phyloP scores from a whole-genome alignment of 2,797 vertebrate genomes.

The Brachyalestes nurse region DNA sequence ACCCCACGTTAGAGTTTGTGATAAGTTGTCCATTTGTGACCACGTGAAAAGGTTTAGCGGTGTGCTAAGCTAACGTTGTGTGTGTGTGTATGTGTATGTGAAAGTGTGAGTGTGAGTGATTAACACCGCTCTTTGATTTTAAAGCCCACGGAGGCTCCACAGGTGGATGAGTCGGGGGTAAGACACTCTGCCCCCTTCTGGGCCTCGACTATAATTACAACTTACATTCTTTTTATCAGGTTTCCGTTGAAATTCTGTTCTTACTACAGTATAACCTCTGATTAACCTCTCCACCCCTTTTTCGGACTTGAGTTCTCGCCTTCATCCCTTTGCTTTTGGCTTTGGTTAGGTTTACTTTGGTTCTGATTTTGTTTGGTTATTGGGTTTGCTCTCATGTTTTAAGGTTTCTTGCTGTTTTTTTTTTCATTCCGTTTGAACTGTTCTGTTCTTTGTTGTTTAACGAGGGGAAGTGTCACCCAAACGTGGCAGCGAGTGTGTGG shows the following conservation, averaged over 20 bases:
- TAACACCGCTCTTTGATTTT: constrained; percentile 95
- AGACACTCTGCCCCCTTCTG: constrained; percentile 81
- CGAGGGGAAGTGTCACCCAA: constrained; percentile 76
- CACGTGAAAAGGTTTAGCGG: constrained; percentile 56
- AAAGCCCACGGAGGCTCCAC: constrained; percentile 99
- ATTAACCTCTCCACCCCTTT: constrained; percentile 25
- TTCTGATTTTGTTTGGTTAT: constrained; percentile 38
- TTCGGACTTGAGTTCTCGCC: constrained; percentile 30
- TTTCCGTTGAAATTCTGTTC: constrained; percentile 52
- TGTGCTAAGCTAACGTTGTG: constrained; percentile 19
- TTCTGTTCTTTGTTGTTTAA: constrained; percentile 45
- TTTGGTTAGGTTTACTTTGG: constrained; percentile 44
- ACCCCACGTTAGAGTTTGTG: constrained; percentile 37
- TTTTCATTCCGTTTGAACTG: constrained; percentile 17
- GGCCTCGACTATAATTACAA: constrained; percentile 62
- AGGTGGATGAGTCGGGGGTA: constrained; percentile 98
- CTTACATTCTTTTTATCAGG: constrained; percentile 57
- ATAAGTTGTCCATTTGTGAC: constrained; percentile 45
- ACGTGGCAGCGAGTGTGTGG: constrained; percentile 72
- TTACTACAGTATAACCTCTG: constrained; percentile 37
- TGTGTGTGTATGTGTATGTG: constrained; percentile 7
- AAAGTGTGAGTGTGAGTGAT: constrained; percentile 66
- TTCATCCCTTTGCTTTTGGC: constrained; percentile 41
- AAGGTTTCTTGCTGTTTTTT: constrained; percentile 61
- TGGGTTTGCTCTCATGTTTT: constrained; percentile 61